These are phyloP conservation scores for Porites cylindrica DNA, from an alignment of 92 coral and sea anemone genomes.

Conservation along the genomic window DNA sequence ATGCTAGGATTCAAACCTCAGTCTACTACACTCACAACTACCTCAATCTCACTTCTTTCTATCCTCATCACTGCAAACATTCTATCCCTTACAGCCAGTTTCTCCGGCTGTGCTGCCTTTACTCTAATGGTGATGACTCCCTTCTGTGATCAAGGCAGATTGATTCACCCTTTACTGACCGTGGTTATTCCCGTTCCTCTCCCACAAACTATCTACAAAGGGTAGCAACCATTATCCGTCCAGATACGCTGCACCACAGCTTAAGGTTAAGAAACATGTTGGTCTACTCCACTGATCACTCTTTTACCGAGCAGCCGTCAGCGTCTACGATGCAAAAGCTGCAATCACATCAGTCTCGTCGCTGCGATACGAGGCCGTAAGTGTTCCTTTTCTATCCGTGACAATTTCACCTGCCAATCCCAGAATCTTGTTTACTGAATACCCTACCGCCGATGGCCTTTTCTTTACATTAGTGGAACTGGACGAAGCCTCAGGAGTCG, in stretches of 20 bases:
- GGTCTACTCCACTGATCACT: no score
- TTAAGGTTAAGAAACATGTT: no score
- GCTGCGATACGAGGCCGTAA: no score
- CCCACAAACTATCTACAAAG: not conserved
- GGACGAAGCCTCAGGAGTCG: no score
- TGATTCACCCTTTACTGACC: not conserved
- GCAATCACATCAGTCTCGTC: no score
- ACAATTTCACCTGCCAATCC: no score
- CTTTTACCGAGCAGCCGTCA: no score
- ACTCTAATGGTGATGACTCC: not conserved
- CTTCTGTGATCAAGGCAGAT: not conserved
- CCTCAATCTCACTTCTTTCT: conserved; percentile 23
- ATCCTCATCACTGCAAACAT: conserved; percentile 5
- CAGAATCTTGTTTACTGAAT: no score
- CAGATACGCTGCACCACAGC: not conserved
- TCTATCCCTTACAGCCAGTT: conserved; percentile 13
- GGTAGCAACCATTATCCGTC: not conserved
- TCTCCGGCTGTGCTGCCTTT: not conserved
- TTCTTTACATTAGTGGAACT: no score
- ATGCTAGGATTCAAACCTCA: conserved; percentile 18
- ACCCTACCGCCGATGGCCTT: no score
- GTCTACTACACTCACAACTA: conserved; percentile 21
- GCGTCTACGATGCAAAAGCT: no score
- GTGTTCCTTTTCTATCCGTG: no score
- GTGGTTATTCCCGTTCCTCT: not conserved